These are phyloP conservation scores for Oceanodroma tethys DNA, from an alignment of 2,113 vertebrate species.

Conservation along the genomic window DNA sequence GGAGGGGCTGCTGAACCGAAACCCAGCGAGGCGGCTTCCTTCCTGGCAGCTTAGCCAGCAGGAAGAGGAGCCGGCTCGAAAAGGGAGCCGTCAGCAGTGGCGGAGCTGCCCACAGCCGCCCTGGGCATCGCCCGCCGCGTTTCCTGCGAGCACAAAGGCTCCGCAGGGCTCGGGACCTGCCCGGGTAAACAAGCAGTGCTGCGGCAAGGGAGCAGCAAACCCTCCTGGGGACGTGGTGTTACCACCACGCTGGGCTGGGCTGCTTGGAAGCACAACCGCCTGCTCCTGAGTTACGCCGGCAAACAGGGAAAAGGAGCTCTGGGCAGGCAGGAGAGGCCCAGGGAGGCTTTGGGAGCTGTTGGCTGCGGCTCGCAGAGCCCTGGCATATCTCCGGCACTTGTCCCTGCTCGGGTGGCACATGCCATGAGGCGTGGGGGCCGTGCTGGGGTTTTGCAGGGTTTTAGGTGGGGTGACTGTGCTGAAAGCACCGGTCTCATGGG, in stretches of 20 bases:
- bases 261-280: neutral
- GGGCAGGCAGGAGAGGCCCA: neutral
- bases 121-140: neutral
- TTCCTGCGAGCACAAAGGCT: neutral
- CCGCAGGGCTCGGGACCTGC: neutral
- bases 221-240: neutral
- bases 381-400: rapidly evolving
- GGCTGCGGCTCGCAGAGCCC: rapidly evolving
- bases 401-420: too few relatives aligned
- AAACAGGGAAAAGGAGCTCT: neutral
- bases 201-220: neutral
- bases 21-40: neutral
- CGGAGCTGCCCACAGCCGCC: neutral
- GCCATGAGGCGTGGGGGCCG: neutral
- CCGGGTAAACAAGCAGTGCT: neutral
- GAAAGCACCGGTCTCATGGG: rapidly evolving
- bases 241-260: rapidly evolving
- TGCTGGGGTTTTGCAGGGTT: neutral
- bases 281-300: neutral
- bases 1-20: neutral
- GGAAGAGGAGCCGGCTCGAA: neutral
- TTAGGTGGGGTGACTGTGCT: neutral
- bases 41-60: conserved; percentile 19
- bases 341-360: neutral
- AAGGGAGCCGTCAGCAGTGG: neutral